These are phyloP conservation scores for Heteromyza rotundicornis DNA, from an alignment of 2,888 invertebrate species.

Conservation along the genomic window DNA sequence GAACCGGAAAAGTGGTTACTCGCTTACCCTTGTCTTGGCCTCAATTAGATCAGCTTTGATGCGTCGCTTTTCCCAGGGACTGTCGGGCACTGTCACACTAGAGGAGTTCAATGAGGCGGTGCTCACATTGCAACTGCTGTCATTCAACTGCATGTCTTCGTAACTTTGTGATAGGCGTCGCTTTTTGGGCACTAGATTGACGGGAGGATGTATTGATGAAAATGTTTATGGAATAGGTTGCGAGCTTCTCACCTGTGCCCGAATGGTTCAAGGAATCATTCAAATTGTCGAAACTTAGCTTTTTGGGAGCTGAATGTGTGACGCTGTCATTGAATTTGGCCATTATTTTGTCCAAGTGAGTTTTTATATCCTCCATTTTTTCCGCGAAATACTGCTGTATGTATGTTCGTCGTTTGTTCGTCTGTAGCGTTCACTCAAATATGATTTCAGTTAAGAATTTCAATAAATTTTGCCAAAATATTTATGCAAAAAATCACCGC, in stretches of 20 bases:
- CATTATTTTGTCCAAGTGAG: conserved; percentile 58
- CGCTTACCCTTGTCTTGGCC: conserved; percentile 66
- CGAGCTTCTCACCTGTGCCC: conserved; percentile 32
- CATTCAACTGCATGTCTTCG: background rate
- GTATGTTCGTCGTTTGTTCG: no score
- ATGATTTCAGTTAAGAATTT: no score
- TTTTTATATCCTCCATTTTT: conserved; percentile 60
- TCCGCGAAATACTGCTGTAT: no score
- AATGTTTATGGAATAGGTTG: no score
- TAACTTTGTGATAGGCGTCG: conserved; percentile 44
- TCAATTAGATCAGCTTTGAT: conserved; percentile 72
- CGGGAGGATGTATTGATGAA: background rate
- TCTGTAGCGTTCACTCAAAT: no score
- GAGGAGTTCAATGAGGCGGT: conserved; percentile 31
- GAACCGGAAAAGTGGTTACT: no score
- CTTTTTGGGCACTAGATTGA: conserved; percentile 51
- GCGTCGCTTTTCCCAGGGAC: conserved; percentile 71
- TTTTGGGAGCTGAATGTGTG: conserved; percentile 57
- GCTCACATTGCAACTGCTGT: conserved; percentile 17
- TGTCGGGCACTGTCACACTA: conserved; percentile 34
- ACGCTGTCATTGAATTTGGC: conserved; percentile 56
- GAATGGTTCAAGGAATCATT: conserved; percentile 49
- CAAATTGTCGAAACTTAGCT: conserved; percentile 53
- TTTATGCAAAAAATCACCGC: no score
- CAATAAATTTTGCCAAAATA: no score